phyloP scores from a whole-genome alignment of 2,888 invertebrate species.

The Megalurothrips usitatus region DNA sequence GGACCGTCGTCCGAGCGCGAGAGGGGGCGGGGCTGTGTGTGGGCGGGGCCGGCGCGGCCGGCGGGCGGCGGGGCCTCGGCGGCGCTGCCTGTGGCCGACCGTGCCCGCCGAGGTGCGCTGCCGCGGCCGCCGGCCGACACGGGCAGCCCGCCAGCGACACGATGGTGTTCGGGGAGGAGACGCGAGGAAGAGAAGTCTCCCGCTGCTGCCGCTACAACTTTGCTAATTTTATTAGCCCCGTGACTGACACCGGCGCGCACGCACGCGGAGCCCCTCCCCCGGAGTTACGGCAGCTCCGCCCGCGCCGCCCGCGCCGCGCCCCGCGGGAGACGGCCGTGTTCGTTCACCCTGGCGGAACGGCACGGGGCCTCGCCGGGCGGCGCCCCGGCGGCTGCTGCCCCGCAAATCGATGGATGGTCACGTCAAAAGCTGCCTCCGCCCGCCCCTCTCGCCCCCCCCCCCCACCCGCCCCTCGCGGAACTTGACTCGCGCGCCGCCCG shows the following conservation, averaged over 20 bases:
- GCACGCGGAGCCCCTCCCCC: neutral
- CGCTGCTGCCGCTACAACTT: neutral
- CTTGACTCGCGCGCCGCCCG: neutral
- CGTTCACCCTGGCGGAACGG: neutral
- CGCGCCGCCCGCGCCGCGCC: neutral
- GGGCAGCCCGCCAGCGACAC: no score
- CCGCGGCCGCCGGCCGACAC: no score
- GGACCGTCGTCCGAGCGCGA: no score
- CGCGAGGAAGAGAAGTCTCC: neutral
- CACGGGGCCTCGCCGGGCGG: neutral
- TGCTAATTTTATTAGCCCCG: neutral
- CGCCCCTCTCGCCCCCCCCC: neutral
- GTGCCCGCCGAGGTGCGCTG: no score
- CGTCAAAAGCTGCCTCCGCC: neutral
- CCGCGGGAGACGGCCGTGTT: neutral
- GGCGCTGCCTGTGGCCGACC: no score
- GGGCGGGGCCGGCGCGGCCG: no score
- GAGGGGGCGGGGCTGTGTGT: no score
- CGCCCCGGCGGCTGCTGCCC: neutral
- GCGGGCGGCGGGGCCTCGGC: no score
- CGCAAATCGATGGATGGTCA: neutral
- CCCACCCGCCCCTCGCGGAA: neutral
- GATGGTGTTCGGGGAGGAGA: neutral
- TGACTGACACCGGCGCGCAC: conserved; percentile 1
- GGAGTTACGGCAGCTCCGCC: no score